Evolutionary conservation across 2,888 invertebrate genomes (phyloP), one percentile per base, ranked within the genome.

Genomic region (Mylabris sibirica): DNA sequence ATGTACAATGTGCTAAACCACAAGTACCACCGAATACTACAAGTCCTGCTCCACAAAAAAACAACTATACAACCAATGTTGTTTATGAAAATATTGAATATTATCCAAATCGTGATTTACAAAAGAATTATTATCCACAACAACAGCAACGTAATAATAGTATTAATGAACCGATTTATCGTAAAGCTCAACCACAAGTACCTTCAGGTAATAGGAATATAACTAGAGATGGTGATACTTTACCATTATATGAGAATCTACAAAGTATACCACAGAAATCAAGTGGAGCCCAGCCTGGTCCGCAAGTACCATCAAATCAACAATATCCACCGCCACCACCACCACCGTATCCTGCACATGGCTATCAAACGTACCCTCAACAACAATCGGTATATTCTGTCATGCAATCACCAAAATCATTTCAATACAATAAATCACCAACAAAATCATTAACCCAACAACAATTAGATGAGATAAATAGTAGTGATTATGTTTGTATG

Each of bases 21-120:
- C 81, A 83, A 72, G 78, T 80, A 59, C 80, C 84, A 68, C 68
- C 77, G 77, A 69, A 69, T 69, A 4, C 74, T 12, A 22, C 26
- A 26, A 90, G 90, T 77, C 90, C 90, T 34, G 89, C n/a, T n/a
- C n/a, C 90, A 53, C 87, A 89, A 75, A 75, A 84, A 59, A 81
- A 80, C 20, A 77, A 76, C 66, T 83, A 77, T 74, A 76, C 78
- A 60, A 90, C 91, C 22, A 53, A 53, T 53, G 20, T 20, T 0
- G 91, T 95, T 30, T 95, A 95, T 82, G 95, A 95, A 83, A 95
- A 95, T 84, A 88, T 95, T 65, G 94, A 94, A 75, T 94, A 93
- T 81, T 94, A 93, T 86, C 88, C 89, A 74, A 85, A 59, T 65
- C 69, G 68, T 24, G 63, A 68, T 8, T 85, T 87, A 11, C 86